phyloP scores from a whole-genome alignment of 2,797 vertebrate species.

The Gastrophryne carolinensis region DNA sequence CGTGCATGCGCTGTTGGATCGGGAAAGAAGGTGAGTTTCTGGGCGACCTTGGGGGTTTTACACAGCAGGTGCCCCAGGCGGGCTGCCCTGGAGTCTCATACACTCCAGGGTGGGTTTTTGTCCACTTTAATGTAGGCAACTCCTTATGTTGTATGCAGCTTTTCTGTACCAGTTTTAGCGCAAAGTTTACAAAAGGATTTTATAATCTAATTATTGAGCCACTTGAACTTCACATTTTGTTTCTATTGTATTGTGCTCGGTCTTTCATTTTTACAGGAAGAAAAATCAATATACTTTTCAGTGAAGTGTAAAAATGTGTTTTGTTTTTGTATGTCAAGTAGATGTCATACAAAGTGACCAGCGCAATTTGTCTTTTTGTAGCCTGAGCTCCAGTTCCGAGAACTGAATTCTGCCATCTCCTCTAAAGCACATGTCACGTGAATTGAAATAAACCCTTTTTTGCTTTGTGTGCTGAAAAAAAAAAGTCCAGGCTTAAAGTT shows the following conservation, averaged over 20 bases:
- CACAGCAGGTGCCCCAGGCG: too few relatives aligned
- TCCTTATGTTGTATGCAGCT: too few relatives aligned
- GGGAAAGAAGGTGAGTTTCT: too few relatives aligned
- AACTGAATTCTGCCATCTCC: not conserved
- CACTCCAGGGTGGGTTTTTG: too few relatives aligned
- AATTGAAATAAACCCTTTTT: not conserved
- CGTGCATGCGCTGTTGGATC: too few relatives aligned
- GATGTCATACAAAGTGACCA: conserved; percentile 22
- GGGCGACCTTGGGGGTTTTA: too few relatives aligned
- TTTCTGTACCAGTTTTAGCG: too few relatives aligned
- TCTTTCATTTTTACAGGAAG: not conserved
- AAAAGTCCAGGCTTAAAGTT: not conserved
- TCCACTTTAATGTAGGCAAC: too few relatives aligned
- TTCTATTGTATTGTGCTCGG: not conserved
- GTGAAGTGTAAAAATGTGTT: conserved; percentile 34
- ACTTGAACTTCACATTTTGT: not conserved
- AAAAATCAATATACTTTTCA: conserved; percentile 36
- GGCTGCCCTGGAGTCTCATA: too few relatives aligned
- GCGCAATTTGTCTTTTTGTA: conserved; percentile 23
- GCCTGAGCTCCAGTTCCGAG: not conserved
- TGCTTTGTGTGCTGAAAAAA: not conserved
- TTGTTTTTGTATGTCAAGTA: conserved; percentile 33
- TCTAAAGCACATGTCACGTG: not conserved
- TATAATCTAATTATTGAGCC: not conserved
- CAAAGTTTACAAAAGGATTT: not conserved